Percentiles rank a stretch among this genome's conserved stretches.
Evolutionary conservation across 2,888 invertebrate genomes (phyloP).

Genomic region (Ptilodon capucinus): DNA sequence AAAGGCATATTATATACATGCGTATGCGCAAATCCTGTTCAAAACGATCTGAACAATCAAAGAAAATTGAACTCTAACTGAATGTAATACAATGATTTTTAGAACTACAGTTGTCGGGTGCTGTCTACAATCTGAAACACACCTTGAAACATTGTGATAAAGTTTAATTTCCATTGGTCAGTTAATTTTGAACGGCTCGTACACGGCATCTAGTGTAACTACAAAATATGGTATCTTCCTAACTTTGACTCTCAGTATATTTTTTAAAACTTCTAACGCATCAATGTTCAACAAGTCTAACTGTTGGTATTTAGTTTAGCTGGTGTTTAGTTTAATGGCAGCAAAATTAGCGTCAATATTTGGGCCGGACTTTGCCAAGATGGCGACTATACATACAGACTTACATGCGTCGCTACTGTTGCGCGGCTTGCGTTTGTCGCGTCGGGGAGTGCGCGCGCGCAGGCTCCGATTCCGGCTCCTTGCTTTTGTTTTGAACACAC

Average conservation of each 20-base stretch:
- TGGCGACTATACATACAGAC: slow-evolving; percentile 11
- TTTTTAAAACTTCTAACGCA: background rate
- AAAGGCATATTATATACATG: slow-evolving; percentile 31
- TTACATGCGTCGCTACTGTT: slow-evolving; percentile 20
- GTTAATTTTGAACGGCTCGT: too few species aligned
- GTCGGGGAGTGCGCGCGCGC: slow-evolving; percentile 64
- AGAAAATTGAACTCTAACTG: too few species aligned
- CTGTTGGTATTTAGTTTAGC: too few species aligned
- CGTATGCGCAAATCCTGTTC: too few species aligned
- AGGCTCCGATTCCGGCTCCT: slow-evolving; percentile 46
- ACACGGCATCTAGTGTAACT: background rate
- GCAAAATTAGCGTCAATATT: slow-evolving; percentile 1
- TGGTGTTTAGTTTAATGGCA: background rate
- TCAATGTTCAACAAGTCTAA: background rate
- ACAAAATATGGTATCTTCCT: background rate
- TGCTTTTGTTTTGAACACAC: slow-evolving; percentile 55
- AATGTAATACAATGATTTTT: too few species aligned
- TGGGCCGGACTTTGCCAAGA: slow-evolving; percentile 14
- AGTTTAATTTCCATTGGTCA: too few species aligned
- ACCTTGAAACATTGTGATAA: too few species aligned
- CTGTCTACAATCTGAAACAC: too few species aligned
- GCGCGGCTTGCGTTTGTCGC: slow-evolving; percentile 33
- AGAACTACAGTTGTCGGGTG: too few species aligned
- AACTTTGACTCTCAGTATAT: background rate
- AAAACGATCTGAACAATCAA: too few species aligned